Evolutionary conservation across 2,888 invertebrate genomes (phyloP).

Genomic region (Heliconius cydno): DNA sequence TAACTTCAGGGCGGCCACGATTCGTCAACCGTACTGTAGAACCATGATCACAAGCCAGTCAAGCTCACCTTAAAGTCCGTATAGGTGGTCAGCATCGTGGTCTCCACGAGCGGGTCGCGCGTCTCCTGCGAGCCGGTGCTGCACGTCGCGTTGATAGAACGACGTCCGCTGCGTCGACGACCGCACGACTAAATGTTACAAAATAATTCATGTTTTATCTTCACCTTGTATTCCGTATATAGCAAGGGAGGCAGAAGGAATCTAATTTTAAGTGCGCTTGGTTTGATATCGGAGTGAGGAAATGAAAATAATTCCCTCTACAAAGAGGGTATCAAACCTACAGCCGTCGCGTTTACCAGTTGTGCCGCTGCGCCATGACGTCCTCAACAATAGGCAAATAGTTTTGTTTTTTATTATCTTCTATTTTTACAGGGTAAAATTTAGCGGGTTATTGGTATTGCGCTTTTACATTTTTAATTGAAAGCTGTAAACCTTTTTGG

Average conservation of each 20-base stretch:
- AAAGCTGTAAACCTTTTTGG: no score
- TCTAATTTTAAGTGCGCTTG: not conserved
- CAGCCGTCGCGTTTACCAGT: no score
- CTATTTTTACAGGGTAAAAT: no score
- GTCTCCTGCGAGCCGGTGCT: slow-evolving; percentile 53
- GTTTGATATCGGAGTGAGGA: not conserved
- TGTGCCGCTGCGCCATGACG: not conserved
- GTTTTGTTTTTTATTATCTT: no score
- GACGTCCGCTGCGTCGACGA: slow-evolving; percentile 68
- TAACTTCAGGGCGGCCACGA: no score
- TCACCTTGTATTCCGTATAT: no score
- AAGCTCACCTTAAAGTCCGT: slow-evolving; percentile 71
- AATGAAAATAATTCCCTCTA: not conserved
- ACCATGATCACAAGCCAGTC: not conserved
- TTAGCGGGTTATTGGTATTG: no score
- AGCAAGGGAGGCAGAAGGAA: no score
- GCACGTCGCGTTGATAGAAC: slow-evolving; percentile 57
- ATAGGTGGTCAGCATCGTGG: slow-evolving; percentile 73
- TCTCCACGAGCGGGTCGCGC: slow-evolving; percentile 69
- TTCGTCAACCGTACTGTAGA: not conserved
- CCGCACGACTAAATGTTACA: slow-evolving; percentile 62
- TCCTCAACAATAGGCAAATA: not conserved
- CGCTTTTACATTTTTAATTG: no score
- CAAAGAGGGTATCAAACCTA: no score
- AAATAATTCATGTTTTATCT: no score